Evolutionary conservation across 2,113 vertebrate species (phyloP).

Genomic region (Macrotis lagotis): DNA sequence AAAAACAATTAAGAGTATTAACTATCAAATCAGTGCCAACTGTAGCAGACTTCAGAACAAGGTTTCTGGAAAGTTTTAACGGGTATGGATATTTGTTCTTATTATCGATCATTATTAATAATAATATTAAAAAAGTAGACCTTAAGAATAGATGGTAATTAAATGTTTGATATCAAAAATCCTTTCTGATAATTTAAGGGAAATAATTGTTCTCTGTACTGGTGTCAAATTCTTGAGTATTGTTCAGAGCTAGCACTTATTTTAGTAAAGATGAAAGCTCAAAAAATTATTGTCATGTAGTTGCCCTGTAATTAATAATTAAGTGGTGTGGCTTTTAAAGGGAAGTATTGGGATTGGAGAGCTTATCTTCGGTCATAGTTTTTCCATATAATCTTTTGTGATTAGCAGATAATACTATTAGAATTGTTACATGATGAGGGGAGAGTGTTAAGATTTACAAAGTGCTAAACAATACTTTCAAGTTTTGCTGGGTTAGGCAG

Average conservation of each 20-base stretch:
- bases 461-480: neutral
- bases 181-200: neutral
- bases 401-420: neutral
- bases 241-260: neutral
- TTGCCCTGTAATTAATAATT: neutral
- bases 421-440: neutral
- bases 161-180: neutral
- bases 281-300: neutral
- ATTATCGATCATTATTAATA: neutral
- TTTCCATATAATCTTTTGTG: neutral
- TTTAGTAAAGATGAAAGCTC: neutral
- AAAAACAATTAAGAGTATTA: conserved; percentile 90
- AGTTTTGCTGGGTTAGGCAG: neutral
- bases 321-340: neutral
- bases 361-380: neutral
- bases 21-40: conserved; percentile 95
- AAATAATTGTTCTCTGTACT: neutral
- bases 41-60: conserved; percentile 98
- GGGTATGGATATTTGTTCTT: conserved; percentile 84
- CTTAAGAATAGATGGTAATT: neutral
- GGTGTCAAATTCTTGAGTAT: neutral
- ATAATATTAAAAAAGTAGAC: conserved; percentile 2
- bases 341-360: neutral
- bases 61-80: conserved; percentile 97
- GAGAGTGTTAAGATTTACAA: neutral